Percentiles rank a stretch among this genome's conserved stretches.
phyloP scores from a whole-genome alignment of 2,113 vertebrate species.

The Psettodes erumei region DNA sequence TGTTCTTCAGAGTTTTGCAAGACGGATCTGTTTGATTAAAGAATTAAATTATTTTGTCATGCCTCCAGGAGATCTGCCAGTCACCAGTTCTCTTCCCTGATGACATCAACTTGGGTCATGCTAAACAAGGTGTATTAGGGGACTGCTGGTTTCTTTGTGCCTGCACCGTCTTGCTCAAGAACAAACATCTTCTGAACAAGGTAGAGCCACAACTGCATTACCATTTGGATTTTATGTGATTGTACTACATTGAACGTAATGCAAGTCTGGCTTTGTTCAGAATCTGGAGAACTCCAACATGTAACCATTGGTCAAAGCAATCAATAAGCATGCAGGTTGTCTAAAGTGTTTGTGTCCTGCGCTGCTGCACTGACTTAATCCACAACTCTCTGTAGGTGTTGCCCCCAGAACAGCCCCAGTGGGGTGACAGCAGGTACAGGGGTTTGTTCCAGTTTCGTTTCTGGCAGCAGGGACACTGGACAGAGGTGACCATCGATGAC shows the following conservation, averaged over 20 bases:
- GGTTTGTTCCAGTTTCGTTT: slow-evolving; percentile 89
- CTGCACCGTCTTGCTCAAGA: slow-evolving; percentile 90
- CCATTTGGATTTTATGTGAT: neutral
- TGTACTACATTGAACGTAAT: too few species aligned
- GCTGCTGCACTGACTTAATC: slow-evolving; percentile 6
- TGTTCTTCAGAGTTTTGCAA: neutral
- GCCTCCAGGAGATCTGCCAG: slow-evolving; percentile 89
- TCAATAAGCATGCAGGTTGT: too few species aligned
- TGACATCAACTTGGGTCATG: slow-evolving; percentile 81
- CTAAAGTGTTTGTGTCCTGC: neutral
- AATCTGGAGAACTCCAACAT: neutral
- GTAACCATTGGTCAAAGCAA: neutral
- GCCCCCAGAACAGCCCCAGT: slow-evolving; percentile 88
- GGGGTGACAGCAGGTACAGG: slow-evolving; percentile 86
- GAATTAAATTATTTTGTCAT: neutral
- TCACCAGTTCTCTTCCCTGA: slow-evolving; percentile 87
- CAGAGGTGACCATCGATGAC: slow-evolving; percentile 91
- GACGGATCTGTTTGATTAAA: too few species aligned
- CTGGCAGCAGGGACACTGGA: slow-evolving; percentile 93
- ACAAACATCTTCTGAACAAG: slow-evolving; percentile 87
- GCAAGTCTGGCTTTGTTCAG: neutral
- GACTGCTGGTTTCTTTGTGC: slow-evolving; percentile 98
- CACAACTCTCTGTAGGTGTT: slow-evolving; percentile 83
- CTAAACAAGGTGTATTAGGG: slow-evolving; percentile 94
- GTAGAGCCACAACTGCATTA: slow-evolving; percentile 68